phyloP scores from a whole-genome alignment of 2,113 vertebrate species.

The Saguinus midas region DNA sequence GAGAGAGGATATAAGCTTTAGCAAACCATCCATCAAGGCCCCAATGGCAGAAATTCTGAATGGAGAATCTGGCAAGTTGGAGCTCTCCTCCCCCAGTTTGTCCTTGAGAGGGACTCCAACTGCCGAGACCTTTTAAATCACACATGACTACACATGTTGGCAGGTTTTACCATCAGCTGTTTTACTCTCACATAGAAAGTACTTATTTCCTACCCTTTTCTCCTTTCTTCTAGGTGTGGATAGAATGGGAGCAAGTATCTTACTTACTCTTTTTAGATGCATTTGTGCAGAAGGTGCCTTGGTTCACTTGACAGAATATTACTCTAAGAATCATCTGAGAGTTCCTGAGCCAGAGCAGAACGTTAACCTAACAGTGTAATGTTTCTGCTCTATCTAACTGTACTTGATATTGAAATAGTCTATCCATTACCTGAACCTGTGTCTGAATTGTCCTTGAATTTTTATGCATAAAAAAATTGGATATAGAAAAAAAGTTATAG shows the following conservation, averaged over 20 bases:
- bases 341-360: not conserved
- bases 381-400: not conserved
- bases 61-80: slow-evolving; percentile 32
- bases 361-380: too few species aligned
- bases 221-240: not conserved
- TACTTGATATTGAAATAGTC: not conserved
- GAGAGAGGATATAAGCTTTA: not conserved
- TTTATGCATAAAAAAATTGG: not conserved
- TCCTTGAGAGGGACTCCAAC: slow-evolving; percentile 74
- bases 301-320: not conserved
- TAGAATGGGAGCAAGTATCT: not conserved
- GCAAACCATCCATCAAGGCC: not conserved
- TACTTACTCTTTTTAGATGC: not conserved
- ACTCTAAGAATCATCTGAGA: not conserved
- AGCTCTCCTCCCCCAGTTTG: slow-evolving; percentile 52
- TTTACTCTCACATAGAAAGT: not conserved
- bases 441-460: not conserved
- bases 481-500: not conserved
- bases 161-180: slow-evolving; percentile 26
- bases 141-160: not conserved
- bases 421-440: not conserved
- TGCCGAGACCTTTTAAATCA: not conserved
- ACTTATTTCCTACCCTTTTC: not conserved
- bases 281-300: not conserved
- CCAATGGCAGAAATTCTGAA: not conserved